Base-by-base conservation (phyloP, 2,888 invertebrate genomes). In the Pseudoips prasinana region DNA sequence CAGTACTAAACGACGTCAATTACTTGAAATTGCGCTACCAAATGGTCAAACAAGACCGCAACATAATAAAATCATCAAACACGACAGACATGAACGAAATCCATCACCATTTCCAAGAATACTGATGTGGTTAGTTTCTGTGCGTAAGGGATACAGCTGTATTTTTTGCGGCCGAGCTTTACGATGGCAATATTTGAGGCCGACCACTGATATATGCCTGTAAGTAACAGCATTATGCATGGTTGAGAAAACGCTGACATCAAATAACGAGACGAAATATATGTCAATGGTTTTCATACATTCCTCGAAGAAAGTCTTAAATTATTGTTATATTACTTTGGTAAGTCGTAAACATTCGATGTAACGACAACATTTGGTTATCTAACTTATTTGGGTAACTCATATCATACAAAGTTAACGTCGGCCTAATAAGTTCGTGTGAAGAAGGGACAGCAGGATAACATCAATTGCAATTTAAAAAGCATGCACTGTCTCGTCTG, bases 141-240 rank as follows among this genome's bases (percentile, higher is more conserved):
- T 43, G 57, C 59, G 62, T 63, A 67, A 64, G 56, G 72, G 63
- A 74, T 68, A 66, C 60, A 62, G 41, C 46, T 42, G 39, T 41
- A 58, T 64, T 72, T 70, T 72, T 72, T 60, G 60, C 44, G 61
- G 47, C 43, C 49, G 46, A 50, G 40, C 61, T 70, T 69, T 68
- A 70, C 62, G 53, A 64, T 40, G 41, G 44, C 53, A 51, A 64
- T 64, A 62, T 65, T 65, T 56, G 48, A 42, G 57, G 48, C 39
- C 37, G 42, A 37, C 39, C 46, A 14, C 14, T 14, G 14, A 41
- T 46, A 58, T 50, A 49, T 50, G 48, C 49, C 59, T 56, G 57
- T 55, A 58, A 62, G 70, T 65, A 62, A 68, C 58, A 58, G 57
- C 36, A 46, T 46, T 52, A 54, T 53, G 48, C 55, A 47, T 39